Conservation (phyloP, 2,888 invertebrate species). For the Aporophyla lueneburgensis region DNA sequence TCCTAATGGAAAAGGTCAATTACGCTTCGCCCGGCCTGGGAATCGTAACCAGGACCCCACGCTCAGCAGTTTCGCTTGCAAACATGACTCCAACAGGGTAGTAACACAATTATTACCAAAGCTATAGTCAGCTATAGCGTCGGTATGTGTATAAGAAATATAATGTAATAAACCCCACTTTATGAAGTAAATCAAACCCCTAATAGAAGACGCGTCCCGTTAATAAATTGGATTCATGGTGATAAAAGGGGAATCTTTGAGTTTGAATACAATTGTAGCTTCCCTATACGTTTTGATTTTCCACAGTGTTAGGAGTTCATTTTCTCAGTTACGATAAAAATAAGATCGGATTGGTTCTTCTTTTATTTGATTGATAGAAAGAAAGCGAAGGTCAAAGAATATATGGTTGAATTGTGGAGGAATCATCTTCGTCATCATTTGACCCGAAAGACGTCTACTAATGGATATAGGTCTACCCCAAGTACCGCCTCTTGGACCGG, state of each 20-base stretch:
- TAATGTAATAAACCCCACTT: conserved; percentile 37
- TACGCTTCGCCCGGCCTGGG: no score
- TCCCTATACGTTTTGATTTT: conserved; percentile 25
- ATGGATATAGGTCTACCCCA: no score
- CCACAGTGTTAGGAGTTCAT: background rate
- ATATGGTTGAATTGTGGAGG: background rate
- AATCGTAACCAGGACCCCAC: no score
- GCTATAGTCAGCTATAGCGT: background rate
- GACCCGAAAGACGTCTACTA: no score
- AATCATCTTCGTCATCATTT: background rate
- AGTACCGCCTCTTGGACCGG: no score
- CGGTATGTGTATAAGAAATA: conserved; percentile 1
- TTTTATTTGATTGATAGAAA: background rate
- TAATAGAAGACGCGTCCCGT: conserved; percentile 46
- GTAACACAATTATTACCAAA: conserved; percentile 13
- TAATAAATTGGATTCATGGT: conserved; percentile 52
- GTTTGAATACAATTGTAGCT: conserved; percentile 41
- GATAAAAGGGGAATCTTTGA: conserved; percentile 33
- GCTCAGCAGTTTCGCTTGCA: no score
- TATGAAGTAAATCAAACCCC: conserved; percentile 34
- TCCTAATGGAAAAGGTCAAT: no score
- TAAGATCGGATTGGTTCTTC: background rate
- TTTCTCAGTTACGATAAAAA: conserved; percentile 12
- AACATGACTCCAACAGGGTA: background rate
- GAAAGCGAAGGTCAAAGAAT: background rate